Base-by-base conservation (phyloP, 2,888 invertebrate genomes). In the Leptinotarsa juncta region DNA sequence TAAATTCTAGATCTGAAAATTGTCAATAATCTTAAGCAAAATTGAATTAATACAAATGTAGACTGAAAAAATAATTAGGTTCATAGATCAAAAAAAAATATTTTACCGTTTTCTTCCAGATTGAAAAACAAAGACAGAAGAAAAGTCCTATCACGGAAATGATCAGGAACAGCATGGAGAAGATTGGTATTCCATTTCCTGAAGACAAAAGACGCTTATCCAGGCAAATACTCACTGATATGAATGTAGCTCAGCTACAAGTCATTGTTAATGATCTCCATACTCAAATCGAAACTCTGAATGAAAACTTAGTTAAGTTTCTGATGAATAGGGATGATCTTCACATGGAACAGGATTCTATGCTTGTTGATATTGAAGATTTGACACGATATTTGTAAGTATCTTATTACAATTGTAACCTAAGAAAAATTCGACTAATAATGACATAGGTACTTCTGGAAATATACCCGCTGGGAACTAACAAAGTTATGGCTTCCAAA, bases 321-420 rank as follows among this genome's bases (percentile, higher is more conserved):
- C 89, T 98, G 83, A 93, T 98, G 91, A 95, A 96, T 84, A 91
- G 98, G 80, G 98, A 99, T 89, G 97, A 98, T 88, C 90, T 98
- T 67, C 97, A 98, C 89, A 98, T 98, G 97, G 96, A 96, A 80
- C 97, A 98, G 88, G 98, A 99, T 88, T 97, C 98, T 57, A 97
- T 97, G 95, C 91, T 98, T 80, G 97, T 98, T 53, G 98, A 98
- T 86, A 97, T 98, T 83, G 98, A 98, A 89, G 98, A 98, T 89
- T 92, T 97, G 82, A 97, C 97, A 62, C 91, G 95, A 90, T 95
- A 95, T 88, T 89, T 95, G 95, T 96, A 89, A 93, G 95, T 90
- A 78, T 53, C 48, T 51, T 67, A 72, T 49, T 23, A n/a, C 4
- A 42, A 42, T 10, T 42, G 3, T 5, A 53, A 7, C n/a, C 26